phyloP scores from a whole-genome alignment of 1,140 invertebrate species.

The Drosophila pseudoobscura region DNA sequence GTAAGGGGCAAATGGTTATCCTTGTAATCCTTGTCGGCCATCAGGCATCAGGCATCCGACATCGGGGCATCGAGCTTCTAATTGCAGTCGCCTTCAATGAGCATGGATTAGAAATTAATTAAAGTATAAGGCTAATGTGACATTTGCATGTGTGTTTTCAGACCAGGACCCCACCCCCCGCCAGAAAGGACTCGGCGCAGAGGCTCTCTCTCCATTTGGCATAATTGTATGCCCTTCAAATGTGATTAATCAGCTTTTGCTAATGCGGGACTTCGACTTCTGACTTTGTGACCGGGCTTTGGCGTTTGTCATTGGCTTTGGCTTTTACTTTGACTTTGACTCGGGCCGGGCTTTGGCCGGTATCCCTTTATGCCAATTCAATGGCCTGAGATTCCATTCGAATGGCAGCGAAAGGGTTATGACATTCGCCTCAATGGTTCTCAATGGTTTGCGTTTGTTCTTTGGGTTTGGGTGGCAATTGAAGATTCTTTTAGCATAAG shows the following conservation, averaged over 20 bases:
- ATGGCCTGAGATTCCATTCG: constrained; percentile 10
- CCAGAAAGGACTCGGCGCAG: no score
- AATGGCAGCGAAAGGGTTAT: constrained; percentile 9
- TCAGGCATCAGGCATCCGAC: constrained; percentile 26
- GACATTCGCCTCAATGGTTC: neutral
- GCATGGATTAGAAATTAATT: constrained; percentile 76
- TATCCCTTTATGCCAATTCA: constrained; percentile 3
- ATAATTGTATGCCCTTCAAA: constrained; percentile 53
- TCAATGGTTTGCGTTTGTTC: constrained; percentile 4
- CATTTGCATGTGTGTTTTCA: constrained; percentile 53
- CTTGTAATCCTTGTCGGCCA: constrained; percentile 56
- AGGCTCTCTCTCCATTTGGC: constrained; percentile 1
- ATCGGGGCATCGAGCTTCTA: constrained; percentile 44
- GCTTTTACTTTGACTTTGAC: neutral
- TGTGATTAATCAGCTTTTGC: constrained; percentile 60
- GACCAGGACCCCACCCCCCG: neutral
- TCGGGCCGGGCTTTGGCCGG: neutral
- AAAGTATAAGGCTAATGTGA: constrained; percentile 65
- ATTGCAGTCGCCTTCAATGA: constrained; percentile 62
- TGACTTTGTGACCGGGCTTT: constrained; percentile 9
- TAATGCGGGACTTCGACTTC: constrained; percentile 35
- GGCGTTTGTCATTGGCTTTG: neutral
- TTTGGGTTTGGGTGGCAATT: no score
- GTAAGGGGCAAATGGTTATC: constrained; percentile 44
- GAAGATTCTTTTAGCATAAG: no score